Evolutionary conservation across 1,140 invertebrate genomes (phyloP), one percentile per base, ranked within the genome.

Genomic region (Hesperophylax magnus): DNA sequence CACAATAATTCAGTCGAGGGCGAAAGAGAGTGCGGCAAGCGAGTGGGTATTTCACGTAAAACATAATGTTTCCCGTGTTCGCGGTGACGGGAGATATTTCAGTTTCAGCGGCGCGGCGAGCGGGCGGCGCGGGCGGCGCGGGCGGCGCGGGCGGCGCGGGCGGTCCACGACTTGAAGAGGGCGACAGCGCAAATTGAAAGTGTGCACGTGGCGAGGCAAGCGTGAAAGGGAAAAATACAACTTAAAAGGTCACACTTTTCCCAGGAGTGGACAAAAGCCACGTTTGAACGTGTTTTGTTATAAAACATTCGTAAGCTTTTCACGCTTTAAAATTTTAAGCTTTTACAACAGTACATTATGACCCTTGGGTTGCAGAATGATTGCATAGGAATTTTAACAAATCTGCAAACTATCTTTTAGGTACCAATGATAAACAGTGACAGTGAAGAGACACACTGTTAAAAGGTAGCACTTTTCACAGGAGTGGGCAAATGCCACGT

Each of bases 41-140:
- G 39, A 53, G 67, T 52, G 67, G 67, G 39, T 53, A 71, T 71
- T 71, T 71, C 17, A 22, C 14, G 39, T 18, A 18, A 71, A 71
- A 47, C 67, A 71, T 71, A 71, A 71, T 53, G 67, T 71, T 67
- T 67, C 31, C 63, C 24, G 22, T 31, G 31, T 67, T 22, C 34
- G 63, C 7, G 22, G 22, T 71, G 67, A 71, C 39, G 67, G 67
- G 67, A 53, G 20, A 71, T 71, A 52, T 71, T 71, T 71, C 67
- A 53, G 67, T 71, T 39, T 47, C 22, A 8, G 0, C 22, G 15
- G 22, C n/a, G 67, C 24, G 20, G 67, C 67, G 67, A 47, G 67
- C 67, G 67, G 34, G 20, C 67, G 27, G 4, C 27, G 24, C 2
- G 15, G 2, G 20, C 20, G 9, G 20, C n/a, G 7, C 17, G 8